Evolutionary conservation across 2,113 vertebrate genomes (phyloP).

Genomic region (Ceuthmochares aereus): DNA sequence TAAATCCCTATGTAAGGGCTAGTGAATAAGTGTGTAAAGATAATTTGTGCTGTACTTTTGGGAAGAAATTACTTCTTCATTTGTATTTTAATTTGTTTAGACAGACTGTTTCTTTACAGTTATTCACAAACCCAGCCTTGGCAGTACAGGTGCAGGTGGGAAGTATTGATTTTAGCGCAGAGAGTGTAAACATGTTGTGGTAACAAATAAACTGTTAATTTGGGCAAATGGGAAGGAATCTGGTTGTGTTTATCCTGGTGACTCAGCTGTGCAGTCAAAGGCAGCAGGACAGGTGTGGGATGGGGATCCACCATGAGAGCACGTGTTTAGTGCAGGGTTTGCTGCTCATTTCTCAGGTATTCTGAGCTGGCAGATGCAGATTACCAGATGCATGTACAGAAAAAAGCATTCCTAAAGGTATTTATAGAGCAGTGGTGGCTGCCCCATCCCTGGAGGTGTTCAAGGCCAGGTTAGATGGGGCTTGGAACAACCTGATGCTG

Average conservation of each 20-base stretch:
- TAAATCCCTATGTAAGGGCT: not conserved
- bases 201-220: not conserved
- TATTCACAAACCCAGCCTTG: not conserved
- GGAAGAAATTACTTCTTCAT: not conserved
- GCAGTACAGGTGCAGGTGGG: not conserved
- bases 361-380: not conserved
- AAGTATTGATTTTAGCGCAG: not conserved
- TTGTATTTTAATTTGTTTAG: not conserved
- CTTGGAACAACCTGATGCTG: too few relatives aligned
- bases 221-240: not conserved
- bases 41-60: not conserved
- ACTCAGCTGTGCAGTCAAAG: not conserved
- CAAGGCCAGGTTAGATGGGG: too few relatives aligned
- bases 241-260: not conserved
- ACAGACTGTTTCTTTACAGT: not conserved
- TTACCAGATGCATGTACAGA: rapidly evolving
- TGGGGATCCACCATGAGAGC: not conserved
- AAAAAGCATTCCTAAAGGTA: rapidly evolving
- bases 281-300: not conserved
- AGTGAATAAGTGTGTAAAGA: too few relatives aligned
- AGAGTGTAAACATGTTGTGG: not conserved
- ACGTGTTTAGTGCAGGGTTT: not conserved
- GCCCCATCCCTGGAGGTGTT: too few relatives aligned
- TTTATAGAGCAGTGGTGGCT: not conserved
- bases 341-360: not conserved